Base-by-base conservation (phyloP, 2,888 invertebrate species). In the Tenthredo notha region DNA sequence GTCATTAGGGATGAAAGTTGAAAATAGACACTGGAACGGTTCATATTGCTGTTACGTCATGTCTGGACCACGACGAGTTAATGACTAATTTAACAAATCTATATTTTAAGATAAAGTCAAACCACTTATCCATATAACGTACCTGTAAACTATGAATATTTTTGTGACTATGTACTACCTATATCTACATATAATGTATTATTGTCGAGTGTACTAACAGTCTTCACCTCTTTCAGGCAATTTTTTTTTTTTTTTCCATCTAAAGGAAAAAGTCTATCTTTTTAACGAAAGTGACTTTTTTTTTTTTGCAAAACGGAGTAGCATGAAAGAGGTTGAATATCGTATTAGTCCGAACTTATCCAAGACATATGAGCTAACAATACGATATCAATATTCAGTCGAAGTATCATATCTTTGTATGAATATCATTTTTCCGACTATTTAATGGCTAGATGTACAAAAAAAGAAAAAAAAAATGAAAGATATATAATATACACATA, bases 131-230 rank as follows among this genome's bases (percentile, higher is more conserved):
- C 33, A 18, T 37, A 40, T 37, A 40, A 72, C 72, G 72, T 72
- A 72, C 72, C 72, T 72, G 72, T 43, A 40, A 80, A 58, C 33
- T 21, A 4, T 21, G 61, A 61, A 80, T 80, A 80, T 80, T 80
- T 80, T 80, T 61, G 61, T 80, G 78, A 80, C 50, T 10, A 77
- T 9, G 10, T 47, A 33, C 12, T n/a, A 54, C n/a, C n/a, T 75
- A 47, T 33, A 12, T 3, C 18, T 77, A 77, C 15, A 15, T 33
- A 77, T 25, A 74, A 74, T 10, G n/a, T 21, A 29, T n/a, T 40
- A 37, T 72, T 40, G 21, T 33, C 12, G 6, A 67, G 1, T 61
- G 4, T 67, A 33, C 9, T 25, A 29, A 61, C 21, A 21, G 9
- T 25, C 21, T 33, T 33, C 1, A 67, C 67, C 67, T 67, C 33